Evolutionary conservation across 2,888 invertebrate species (phyloP).

Genomic region (Zootermopsis nevadensis): DNA sequence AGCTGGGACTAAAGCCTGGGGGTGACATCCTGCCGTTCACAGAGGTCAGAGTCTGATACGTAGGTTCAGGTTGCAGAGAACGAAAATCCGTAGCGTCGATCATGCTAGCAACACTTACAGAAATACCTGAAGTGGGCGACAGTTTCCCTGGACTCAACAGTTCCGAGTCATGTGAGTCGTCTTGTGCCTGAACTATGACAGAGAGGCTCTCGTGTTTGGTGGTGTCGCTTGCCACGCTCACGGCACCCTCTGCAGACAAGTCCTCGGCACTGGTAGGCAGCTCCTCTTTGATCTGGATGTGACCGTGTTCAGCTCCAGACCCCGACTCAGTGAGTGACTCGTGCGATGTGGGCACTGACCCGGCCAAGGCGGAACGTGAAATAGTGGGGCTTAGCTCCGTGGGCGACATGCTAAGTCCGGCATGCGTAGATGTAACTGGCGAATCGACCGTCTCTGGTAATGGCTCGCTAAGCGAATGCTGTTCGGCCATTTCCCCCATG

Average conservation of each 20-base stretch:
- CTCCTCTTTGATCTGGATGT: conserved; percentile 59
- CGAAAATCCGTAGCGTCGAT: conserved; percentile 80
- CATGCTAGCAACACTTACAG: conserved; percentile 77
- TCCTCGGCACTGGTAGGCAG: conserved; percentile 56
- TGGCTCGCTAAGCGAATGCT: conserved; percentile 67
- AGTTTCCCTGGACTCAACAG: conserved; percentile 74
- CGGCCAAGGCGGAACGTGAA: conserved; percentile 55
- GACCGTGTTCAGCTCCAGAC: conserved; percentile 51
- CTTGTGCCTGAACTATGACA: conserved; percentile 68
- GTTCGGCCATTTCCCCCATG: conserved; percentile 71
- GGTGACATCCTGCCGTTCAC: conserved; percentile 94
- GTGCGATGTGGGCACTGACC: conserved; percentile 57
- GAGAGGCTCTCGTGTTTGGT: conserved; percentile 65
- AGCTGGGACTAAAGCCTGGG: conserved; percentile 83
- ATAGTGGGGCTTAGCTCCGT: conserved; percentile 54
- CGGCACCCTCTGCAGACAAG: conserved; percentile 53
- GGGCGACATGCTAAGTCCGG: conserved; percentile 56
- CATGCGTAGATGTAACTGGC: conserved; percentile 63
- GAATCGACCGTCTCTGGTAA: conserved; percentile 65
- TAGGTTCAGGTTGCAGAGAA: conserved; percentile 83
- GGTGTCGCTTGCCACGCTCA: conserved; percentile 53
- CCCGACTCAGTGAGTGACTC: conserved; percentile 64
- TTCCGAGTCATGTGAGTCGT: conserved; percentile 72
- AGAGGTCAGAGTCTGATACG: conserved; percentile 91
- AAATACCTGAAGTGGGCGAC: conserved; percentile 73